phyloP scores from a whole-genome alignment of 2,888 invertebrate species.

The Heliconius cydno region DNA sequence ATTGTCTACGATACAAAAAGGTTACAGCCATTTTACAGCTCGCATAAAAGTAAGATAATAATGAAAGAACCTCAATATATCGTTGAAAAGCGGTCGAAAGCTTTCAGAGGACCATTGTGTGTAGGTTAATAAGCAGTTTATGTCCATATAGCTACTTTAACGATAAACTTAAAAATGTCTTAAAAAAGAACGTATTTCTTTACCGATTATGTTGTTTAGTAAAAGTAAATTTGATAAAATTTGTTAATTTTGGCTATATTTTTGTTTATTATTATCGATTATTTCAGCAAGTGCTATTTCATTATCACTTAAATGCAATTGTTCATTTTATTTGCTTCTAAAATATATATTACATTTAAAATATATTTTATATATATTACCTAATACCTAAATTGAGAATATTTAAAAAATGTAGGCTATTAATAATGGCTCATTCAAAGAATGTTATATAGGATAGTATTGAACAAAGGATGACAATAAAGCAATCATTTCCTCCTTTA shows the following conservation, averaged over 20 bases:
- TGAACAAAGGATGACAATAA: slow-evolving; percentile 29
- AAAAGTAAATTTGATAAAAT: background rate
- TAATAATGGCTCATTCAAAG: slow-evolving; percentile 6
- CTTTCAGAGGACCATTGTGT: slow-evolving; percentile 34
- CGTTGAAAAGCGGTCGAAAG: slow-evolving; percentile 30
- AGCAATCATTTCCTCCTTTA: slow-evolving; percentile 16
- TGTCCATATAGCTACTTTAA: slow-evolving; percentile 24
- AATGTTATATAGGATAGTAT: slow-evolving; percentile 12
- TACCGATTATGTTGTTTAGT: background rate
- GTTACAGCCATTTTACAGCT: slow-evolving; percentile 31
- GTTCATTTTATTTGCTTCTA: background rate
- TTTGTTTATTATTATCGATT: background rate
- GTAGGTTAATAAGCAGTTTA: slow-evolving; percentile 32
- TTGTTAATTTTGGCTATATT: background rate
- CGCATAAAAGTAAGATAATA: slow-evolving; percentile 29
- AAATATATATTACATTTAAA: background rate
- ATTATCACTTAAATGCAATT: background rate
- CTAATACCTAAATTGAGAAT: background rate
- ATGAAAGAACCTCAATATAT: slow-evolving; percentile 28
- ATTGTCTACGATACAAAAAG: slow-evolving; percentile 31
- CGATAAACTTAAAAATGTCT: background rate
- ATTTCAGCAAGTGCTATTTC: background rate
- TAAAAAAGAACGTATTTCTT: background rate
- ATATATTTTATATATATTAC: background rate
- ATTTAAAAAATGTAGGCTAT: background rate